A percentile compares a stretch with the other conserved stretches of the same genome.
phyloP scores from a whole-genome alignment of 2,888 invertebrate species.

The Mayetiola destructor region DNA sequence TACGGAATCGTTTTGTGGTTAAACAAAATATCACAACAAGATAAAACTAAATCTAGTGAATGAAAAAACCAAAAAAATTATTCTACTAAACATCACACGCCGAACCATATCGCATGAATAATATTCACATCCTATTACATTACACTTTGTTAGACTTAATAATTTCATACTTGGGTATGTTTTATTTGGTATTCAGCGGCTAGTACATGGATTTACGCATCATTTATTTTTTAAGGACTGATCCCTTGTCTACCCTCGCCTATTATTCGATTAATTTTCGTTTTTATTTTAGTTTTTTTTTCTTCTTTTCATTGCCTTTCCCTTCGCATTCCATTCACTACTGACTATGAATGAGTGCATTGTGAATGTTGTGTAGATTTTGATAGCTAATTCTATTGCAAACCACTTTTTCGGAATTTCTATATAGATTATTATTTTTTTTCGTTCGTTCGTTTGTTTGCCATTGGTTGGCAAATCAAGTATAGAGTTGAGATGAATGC shows the following conservation, averaged over 20 bases:
- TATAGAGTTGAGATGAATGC: no score
- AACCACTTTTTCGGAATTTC: neutral
- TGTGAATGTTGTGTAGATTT: neutral
- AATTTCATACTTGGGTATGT: no score
- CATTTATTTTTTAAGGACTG: slow-evolving; percentile 22
- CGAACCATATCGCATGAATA: slow-evolving; percentile 1
- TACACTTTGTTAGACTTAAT: slow-evolving; percentile 11
- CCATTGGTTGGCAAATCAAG: no score
- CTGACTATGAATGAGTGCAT: neutral
- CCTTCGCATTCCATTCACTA: no score
- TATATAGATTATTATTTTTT: no score
- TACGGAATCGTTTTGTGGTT: no score
- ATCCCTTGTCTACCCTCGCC: slow-evolving; percentile 15
- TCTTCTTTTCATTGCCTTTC: no score
- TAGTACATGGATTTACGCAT: slow-evolving; percentile 21
- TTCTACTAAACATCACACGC: no score
- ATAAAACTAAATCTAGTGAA: no score
- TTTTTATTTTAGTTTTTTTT: neutral
- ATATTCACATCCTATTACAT: no score
- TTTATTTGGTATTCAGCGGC: neutral
- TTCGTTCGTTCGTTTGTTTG: no score
- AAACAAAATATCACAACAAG: neutral
- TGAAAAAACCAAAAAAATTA: neutral
- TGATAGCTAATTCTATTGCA: slow-evolving; percentile 9
- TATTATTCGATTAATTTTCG: slow-evolving; percentile 3